phyloP scores from a whole-genome alignment of 1,140 invertebrate species.

The Trachymyrmex septentrionalis region DNA sequence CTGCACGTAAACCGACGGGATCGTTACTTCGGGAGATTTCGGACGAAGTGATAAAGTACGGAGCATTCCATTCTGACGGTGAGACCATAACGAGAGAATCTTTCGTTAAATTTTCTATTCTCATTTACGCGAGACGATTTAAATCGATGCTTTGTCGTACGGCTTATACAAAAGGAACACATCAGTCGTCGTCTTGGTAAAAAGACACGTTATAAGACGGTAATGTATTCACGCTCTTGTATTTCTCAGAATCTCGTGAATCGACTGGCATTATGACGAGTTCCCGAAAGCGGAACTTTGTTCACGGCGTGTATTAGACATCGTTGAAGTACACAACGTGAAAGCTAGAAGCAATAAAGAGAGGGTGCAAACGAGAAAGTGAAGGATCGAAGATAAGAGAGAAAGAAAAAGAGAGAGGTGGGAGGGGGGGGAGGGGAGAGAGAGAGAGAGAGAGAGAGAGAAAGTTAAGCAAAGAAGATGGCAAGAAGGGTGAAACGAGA shows the following conservation, averaged over 20 bases:
- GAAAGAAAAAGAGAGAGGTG: not conserved
- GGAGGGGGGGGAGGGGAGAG: not conserved
- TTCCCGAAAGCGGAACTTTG: constrained; percentile 51
- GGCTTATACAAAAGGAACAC: not conserved
- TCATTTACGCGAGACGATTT: not conserved
- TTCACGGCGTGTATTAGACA: constrained; percentile 54
- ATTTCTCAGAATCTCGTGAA: constrained; percentile 13
- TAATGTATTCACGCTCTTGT: constrained; percentile 18
- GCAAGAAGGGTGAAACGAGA: constrained; percentile 65
- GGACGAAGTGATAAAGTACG: constrained; percentile 51
- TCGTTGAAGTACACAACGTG: constrained; percentile 50
- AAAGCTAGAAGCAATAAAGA: constrained; percentile 58
- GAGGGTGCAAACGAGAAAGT: constrained; percentile 43
- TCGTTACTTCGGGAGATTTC: constrained; percentile 50
- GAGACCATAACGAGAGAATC: constrained; percentile 23
- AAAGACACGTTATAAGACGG: constrained; percentile 10
- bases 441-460: not conserved
- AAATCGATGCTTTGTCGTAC: constrained; percentile 16
- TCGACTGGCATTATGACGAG: constrained; percentile 49
- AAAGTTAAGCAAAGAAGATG: constrained; percentile 13
- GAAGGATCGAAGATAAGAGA: constrained; percentile 33
- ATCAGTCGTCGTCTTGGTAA: not conserved
- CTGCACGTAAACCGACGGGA: constrained; percentile 54
- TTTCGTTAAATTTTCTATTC: constrained; percentile 42
- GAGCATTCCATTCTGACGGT: constrained; percentile 25